A percentile compares a stretch with the other conserved stretches of the same genome.
These are phyloP conservation scores for Acanthosepion esculentum DNA, from an alignment of 2,888 invertebrate species.

Conservation along the genomic window DNA sequence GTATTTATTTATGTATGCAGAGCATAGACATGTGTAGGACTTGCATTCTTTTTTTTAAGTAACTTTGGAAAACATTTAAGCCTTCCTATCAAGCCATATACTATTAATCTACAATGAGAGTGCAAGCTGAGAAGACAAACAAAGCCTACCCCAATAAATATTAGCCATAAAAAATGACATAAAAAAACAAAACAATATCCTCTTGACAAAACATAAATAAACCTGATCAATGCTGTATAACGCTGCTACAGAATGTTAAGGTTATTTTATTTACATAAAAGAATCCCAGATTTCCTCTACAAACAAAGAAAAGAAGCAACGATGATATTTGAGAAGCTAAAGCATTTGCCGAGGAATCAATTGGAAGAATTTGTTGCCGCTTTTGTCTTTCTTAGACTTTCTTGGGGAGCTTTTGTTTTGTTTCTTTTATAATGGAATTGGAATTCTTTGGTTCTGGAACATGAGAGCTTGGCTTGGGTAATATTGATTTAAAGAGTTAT, in stretches of 20 bases:
- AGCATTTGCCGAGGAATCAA: neutral
- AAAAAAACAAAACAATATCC: too few species aligned
- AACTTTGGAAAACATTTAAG: too few species aligned
- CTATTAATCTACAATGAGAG: too few species aligned
- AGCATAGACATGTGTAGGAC: too few species aligned
- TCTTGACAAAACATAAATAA: neutral
- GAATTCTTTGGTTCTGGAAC: neutral
- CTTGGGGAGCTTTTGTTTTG: neutral
- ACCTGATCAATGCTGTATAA: neutral
- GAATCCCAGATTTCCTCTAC: neutral
- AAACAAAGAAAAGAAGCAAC: neutral
- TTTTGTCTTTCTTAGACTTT: neutral
- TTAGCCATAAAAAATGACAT: neutral
- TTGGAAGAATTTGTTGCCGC: neutral
- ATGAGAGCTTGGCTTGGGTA: neutral
- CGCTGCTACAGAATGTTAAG: neutral
- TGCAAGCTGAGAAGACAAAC: too few species aligned
- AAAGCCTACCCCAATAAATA: neutral
- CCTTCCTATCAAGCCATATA: too few species aligned
- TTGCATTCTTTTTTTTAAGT: too few species aligned
- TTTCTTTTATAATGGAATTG: constrained; percentile 7
- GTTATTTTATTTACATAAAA: neutral
- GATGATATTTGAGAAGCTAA: constrained; percentile 36
- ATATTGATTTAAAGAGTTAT: neutral
- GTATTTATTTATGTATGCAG: too few species aligned